Conservation (phyloP, 2,888 invertebrate species). For the Auanema freiburgensis region DNA sequence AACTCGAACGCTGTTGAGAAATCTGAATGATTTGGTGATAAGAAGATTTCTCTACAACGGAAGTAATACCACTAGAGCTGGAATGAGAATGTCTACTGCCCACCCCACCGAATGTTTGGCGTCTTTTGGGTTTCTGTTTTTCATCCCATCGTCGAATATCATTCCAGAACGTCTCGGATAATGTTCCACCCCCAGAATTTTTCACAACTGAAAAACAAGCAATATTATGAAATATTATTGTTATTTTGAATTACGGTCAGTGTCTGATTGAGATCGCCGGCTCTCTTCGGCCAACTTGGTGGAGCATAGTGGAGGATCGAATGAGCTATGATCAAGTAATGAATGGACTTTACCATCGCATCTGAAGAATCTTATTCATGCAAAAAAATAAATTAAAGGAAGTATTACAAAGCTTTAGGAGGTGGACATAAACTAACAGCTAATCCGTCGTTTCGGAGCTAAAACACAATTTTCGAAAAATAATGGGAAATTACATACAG, state of each 20-base stretch:
- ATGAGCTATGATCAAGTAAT: not conserved
- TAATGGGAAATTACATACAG: no score
- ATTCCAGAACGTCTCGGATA: slow-evolving; percentile 1
- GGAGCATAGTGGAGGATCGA: not conserved
- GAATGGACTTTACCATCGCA: not conserved
- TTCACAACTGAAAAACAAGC: no score
- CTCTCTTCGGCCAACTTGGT: not conserved
- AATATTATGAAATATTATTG: no score
- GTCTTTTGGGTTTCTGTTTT: not conserved
- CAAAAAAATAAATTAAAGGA: not conserved
- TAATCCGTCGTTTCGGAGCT: no score
- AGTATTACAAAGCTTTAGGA: no score
- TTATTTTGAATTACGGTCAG: not conserved
- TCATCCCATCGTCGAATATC: slow-evolving; percentile 4
- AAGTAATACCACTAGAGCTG: no score
- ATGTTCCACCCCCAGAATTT: not conserved
- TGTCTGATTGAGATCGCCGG: not conserved
- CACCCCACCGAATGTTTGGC: not conserved
- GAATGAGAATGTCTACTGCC: no score
- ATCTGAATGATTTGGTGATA: no score
- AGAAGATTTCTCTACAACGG: no score
- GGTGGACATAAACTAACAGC: no score
- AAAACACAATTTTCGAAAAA: no score
- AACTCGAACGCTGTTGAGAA: no score
- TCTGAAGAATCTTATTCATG: not conserved